These are phyloP conservation scores for Falcaria lacertinaria DNA, from an alignment of 2,888 invertebrate genomes.

Conservation along the genomic window DNA sequence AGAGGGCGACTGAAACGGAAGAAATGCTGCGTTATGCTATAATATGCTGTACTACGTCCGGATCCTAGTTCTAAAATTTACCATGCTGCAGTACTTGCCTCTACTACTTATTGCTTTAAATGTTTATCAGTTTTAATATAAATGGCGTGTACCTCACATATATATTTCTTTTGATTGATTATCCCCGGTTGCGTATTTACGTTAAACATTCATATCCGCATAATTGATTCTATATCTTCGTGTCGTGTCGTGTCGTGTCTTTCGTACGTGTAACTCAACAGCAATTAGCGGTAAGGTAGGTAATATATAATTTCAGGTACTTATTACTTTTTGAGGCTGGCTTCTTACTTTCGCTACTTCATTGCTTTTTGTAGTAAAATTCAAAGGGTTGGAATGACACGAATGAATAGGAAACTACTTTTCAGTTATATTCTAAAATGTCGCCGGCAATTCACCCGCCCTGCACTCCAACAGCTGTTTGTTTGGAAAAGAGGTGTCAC, in stretches of 20 bases:
- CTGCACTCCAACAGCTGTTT: conserved; percentile 5
- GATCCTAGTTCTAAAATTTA: background rate
- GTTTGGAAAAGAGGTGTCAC: conserved; percentile 5
- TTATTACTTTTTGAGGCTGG: background rate
- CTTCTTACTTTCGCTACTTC: background rate
- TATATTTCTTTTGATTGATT: background rate
- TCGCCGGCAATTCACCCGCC: conserved; percentile 1
- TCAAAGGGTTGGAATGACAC: background rate
- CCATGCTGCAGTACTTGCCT: background rate
- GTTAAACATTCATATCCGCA: background rate
- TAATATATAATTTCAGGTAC: background rate
- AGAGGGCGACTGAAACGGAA: conserved; percentile 47
- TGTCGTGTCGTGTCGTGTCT: background rate
- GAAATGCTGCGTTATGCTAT: conserved; percentile 32
- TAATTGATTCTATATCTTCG: too few relatives aligned
- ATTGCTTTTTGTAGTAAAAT: background rate
- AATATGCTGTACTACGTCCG: background rate
- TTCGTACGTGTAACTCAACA: background rate
- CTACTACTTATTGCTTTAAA: background rate
- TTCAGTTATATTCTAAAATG: conserved; percentile 8
- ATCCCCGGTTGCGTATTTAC: background rate
- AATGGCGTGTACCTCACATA: background rate
- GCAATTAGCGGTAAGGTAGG: background rate
- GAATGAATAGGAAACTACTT: conserved; percentile 12
- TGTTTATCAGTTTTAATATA: background rate